Conservation (phyloP, 2,113 vertebrate species). For the Psittacara wagleri region DNA sequence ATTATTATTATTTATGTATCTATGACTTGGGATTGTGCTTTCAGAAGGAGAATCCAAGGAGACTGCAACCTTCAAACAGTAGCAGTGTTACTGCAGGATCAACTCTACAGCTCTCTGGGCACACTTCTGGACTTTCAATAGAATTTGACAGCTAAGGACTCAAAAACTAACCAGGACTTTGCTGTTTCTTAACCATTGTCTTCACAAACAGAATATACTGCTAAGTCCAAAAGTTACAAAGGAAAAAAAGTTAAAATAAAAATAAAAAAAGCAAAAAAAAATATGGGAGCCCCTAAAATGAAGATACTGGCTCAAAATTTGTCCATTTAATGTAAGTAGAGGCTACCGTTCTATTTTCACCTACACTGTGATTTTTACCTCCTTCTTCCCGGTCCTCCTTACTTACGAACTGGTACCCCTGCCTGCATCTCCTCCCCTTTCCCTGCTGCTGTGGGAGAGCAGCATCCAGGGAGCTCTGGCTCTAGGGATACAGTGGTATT, state of each 20-base stretch:
- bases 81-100: neutral
- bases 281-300: neutral
- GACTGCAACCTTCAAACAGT: neutral
- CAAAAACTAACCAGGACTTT: neutral
- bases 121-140: neutral
- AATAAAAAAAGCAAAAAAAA: neutral
- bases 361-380: neutral
- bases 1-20: neutral
- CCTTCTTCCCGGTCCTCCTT: neutral
- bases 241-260: neutral
- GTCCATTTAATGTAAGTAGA: neutral
- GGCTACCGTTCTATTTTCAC: neutral
- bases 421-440: neutral
- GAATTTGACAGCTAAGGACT: neutral
- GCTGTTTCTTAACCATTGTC: neutral
- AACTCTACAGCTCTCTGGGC: neutral
- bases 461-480: fast-evolving
- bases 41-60: neutral
- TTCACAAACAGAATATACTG: neutral
- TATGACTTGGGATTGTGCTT: fast-evolving
- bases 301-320: neutral
- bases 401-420: neutral
- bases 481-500: neutral
- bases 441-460: fast-evolving
- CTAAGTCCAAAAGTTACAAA: neutral